Evolutionary conservation across 2,888 invertebrate genomes (phyloP).

Genomic region (Cheilosia scutellata): DNA sequence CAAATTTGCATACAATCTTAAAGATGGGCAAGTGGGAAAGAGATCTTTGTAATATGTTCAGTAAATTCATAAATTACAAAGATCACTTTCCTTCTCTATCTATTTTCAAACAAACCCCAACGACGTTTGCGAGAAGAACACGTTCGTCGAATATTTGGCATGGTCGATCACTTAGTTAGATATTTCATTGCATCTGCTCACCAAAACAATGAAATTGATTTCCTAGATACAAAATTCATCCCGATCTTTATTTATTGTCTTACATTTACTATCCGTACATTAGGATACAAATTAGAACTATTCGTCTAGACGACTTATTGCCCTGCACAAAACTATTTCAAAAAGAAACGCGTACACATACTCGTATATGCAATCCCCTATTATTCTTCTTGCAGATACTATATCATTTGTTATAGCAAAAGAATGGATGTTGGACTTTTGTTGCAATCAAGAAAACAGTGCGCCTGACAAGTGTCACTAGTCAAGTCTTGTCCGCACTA

Average conservation of each 20-base stretch:
- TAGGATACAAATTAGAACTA: conserved; percentile 26
- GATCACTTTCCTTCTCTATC: no score
- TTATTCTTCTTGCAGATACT: background rate
- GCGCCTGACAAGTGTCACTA: conserved; percentile 61
- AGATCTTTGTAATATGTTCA: no score
- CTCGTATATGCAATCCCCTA: background rate
- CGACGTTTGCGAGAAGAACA: no score
- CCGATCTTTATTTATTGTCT: background rate
- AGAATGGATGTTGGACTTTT: conserved; percentile 47
- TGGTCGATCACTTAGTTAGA: no score
- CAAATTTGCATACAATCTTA: no score
- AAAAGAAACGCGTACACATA: conserved; percentile 13
- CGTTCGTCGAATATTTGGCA: no score
- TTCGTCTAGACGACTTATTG: conserved; percentile 60
- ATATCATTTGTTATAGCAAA: conserved; percentile 48
- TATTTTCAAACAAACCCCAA: no score
- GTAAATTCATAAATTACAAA: no score
- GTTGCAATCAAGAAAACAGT: conserved; percentile 24
- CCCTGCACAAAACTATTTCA: conserved; percentile 41
- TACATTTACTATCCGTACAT: conserved; percentile 14
- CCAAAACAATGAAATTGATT: no score
- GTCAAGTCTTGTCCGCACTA: conserved; percentile 62
- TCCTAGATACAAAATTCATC: background rate
- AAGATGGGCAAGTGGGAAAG: no score
- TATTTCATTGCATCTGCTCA: no score